Evolutionary conservation across 2,113 vertebrate genomes (phyloP), one percentile per base, ranked within the genome.

Genomic region (Anolis sagrei): DNA sequence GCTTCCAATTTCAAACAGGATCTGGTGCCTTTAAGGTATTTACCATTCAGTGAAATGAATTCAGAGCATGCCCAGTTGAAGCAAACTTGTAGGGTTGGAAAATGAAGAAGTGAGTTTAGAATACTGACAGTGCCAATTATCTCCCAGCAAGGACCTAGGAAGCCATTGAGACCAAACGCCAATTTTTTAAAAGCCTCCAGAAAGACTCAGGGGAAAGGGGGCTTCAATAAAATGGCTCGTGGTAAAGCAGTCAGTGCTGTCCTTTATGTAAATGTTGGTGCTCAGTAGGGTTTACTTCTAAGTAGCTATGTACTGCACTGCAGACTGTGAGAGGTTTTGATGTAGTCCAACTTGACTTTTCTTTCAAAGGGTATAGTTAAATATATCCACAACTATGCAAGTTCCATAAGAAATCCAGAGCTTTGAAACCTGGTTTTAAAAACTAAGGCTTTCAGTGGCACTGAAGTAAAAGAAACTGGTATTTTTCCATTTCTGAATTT

Each of bases 351-450:
- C 29, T 21, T 77, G 44, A n/a, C 48, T 58, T 29, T 34, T 16
- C 79, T 81, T 81, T 68, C 39, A 49, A 84, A 54, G 8, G 25
- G 36, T 69, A 77, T 66, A 68, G 69, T 69, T 84, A 84, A 49
- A 32, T 69, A n/a, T 69, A 69, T 23, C 74, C 23, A 76, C 39
- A 66, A 29, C 9, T 29, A 9, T 58, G 68, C 18, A 76, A n/a
- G 16, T 54, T 32, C 14, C 16, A 1, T n/a, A 51, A 29, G 2
- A 21, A 7, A 58, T 58, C 13, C 54, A 18, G 54, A 58, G 13
- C 18, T 58, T 58, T 13, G 14, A 58, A 58, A 58, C 1, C 54
- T 58, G 54, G 13, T 58, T 58, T 58, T 58, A 58, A 58, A 58
- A 58, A 58, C 54, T 58, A 58, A 3, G 4, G 16, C 18, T 16